Evolutionary conservation across 1,140 invertebrate genomes (phyloP).

Genomic region (Varroa destructor): DNA sequence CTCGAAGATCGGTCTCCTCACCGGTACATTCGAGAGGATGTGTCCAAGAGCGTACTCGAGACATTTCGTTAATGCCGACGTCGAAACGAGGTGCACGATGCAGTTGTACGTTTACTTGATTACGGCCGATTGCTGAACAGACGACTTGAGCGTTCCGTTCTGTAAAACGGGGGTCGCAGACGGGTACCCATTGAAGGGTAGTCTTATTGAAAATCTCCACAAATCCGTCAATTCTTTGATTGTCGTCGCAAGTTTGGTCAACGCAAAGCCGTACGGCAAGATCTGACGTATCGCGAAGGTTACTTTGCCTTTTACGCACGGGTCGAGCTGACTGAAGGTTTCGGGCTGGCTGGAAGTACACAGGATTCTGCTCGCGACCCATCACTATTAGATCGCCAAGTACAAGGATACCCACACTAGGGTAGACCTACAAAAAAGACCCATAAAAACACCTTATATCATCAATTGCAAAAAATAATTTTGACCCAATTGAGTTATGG

Average conservation of each 20-base stretch:
- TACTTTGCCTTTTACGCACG: constrained; percentile 36
- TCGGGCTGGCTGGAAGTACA: constrained; percentile 37
- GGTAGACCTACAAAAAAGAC: constrained; percentile 56
- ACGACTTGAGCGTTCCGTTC: constrained; percentile 87
- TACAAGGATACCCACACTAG: constrained; percentile 91
- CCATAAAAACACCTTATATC: too few relatives aligned
- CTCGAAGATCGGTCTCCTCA: constrained; percentile 63
- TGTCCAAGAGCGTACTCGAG: constrained; percentile 82
- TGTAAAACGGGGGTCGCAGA: constrained; percentile 88
- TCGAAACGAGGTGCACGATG: constrained; percentile 63
- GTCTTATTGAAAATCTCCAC: constrained; percentile 88
- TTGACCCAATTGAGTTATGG: too few relatives aligned
- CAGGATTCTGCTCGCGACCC: constrained; percentile 44
- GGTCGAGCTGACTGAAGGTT: constrained; percentile 36
- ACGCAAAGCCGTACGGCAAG: constrained; percentile 38
- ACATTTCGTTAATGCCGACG: constrained; percentile 66
- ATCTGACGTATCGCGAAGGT: constrained; percentile 23
- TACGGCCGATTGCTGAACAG: constrained; percentile 79
- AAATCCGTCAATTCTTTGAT: constrained; percentile 50
- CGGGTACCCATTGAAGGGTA: constrained; percentile 85
- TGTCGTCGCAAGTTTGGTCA: constrained; percentile 38
- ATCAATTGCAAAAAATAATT: too few relatives aligned
- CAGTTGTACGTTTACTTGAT: constrained; percentile 72
- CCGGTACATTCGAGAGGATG: constrained; percentile 72
- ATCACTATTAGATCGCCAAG: constrained; percentile 74